Percentiles rank a stretch among this genome's conserved stretches.
Conservation (phyloP, 2,797 vertebrate genomes). For the Salarias fasciatus region DNA sequence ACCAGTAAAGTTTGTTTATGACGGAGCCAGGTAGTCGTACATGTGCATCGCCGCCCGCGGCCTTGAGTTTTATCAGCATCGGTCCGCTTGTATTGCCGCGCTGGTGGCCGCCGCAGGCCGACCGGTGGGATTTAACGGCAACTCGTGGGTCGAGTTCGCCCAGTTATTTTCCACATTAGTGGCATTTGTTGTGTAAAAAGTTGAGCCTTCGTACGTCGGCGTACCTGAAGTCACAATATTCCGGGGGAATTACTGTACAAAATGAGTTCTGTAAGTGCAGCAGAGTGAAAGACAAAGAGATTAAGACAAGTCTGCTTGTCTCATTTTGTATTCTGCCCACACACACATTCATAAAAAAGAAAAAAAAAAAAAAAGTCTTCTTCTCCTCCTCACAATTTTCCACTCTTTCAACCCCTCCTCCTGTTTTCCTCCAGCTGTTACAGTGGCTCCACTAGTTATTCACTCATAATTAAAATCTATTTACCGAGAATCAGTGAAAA, state of each 20-base stretch:
- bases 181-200: conserved; percentile 2
- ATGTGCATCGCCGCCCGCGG: conserved; percentile 22
- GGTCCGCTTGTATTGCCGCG: conserved; percentile 38
- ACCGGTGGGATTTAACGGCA: conserved; percentile 31
- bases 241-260: conserved; percentile 19
- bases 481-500: conserved; percentile 72
- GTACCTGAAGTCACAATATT: conserved; percentile 19
- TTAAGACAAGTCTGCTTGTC: conserved; percentile 18
- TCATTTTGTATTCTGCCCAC: conserved; percentile 7
- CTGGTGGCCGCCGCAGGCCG: conserved; percentile 19
- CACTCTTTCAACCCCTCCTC: conserved; percentile 11
- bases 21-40: conserved; percentile 33
- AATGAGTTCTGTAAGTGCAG: conserved; percentile 17
- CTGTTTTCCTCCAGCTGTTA: conserved; percentile 49
- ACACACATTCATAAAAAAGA: no score
- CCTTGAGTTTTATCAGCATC: conserved; percentile 44
- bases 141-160: conserved; percentile 15
- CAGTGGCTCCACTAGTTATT: conserved; percentile 48
- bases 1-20: conserved; percentile 65
- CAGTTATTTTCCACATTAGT: conserved; percentile 16
- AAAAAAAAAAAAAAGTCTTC: conserved; percentile 14
- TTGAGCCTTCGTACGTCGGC: conserved; percentile 8
- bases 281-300: conserved; percentile 22
- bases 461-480: conserved; percentile 76
- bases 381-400: conserved; percentile 28